Conservation (phyloP, 2,113 vertebrate species). For the Sitta europaea region DNA sequence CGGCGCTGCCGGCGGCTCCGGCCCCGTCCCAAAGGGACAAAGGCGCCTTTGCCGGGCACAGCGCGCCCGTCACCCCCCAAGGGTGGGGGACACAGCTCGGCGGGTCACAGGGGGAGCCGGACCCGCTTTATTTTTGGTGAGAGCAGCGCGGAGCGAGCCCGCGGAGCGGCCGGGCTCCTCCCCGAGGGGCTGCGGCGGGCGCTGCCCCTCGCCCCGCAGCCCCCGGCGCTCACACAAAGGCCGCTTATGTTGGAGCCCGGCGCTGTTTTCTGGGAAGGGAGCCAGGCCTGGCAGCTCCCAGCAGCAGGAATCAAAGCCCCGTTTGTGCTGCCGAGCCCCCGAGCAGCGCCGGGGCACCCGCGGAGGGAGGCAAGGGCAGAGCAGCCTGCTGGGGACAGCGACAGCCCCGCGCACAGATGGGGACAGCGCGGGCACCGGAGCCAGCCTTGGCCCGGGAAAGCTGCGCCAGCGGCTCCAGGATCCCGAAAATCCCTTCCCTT, state of each 20-base stretch:
- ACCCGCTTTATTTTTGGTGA: neutral
- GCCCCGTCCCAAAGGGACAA: no score
- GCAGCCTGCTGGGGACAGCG: neutral
- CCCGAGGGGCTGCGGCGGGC: neutral
- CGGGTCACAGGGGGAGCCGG: no score
- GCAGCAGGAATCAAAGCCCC: constrained; percentile 49
- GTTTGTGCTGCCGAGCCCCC: constrained; percentile 31
- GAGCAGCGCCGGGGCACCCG: neutral
- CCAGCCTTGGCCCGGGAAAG: neutral
- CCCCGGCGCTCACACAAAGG: constrained; percentile 60
- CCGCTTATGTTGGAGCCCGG: constrained; percentile 41
- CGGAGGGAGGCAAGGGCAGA: neutral
- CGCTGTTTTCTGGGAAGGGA: constrained; percentile 40
- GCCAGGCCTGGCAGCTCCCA: constrained; percentile 62
- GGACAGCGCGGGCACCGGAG: neutral
- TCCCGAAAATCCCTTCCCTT: neutral
- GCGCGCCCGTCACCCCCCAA: neutral
- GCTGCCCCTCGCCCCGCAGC: neutral
- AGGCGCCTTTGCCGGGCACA: neutral
- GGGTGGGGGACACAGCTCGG: no score
- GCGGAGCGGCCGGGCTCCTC: neutral
- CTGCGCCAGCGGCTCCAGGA: neutral
- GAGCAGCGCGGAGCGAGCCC: neutral
- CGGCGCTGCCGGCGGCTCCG: no score
- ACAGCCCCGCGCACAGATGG: neutral